Evolutionary conservation across 1,140 invertebrate genomes (phyloP).

Genomic region (Conus betulinus): DNA sequence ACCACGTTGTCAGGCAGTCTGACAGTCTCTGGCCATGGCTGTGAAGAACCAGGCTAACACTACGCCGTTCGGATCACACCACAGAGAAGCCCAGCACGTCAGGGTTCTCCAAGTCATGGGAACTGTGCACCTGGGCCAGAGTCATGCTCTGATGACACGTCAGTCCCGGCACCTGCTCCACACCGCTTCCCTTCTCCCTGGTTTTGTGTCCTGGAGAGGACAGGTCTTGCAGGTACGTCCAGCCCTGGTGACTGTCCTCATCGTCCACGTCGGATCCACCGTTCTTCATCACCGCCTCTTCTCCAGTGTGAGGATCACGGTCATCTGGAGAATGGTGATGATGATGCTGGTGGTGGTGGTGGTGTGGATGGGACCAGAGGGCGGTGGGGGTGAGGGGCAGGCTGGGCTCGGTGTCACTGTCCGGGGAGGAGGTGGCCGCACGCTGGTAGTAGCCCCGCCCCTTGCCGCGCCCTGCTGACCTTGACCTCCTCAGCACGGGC

Average conservation of each 20-base stretch:
- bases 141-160: slow-evolving; percentile 41
- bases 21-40: too few species aligned
- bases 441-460: slow-evolving; percentile 1
- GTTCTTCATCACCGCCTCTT: not conserved
- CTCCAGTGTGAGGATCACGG: not conserved
- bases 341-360: not conserved
- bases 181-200: not conserved
- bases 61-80: slow-evolving; percentile 28
- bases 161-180: slow-evolving; percentile 2
- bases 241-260: slow-evolving; percentile 46
- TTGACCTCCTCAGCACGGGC: not conserved
- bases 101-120: slow-evolving; percentile 29
- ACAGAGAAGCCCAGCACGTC: slow-evolving; percentile 51
- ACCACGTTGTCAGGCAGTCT: too few species aligned
- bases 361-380: slow-evolving; percentile 9
- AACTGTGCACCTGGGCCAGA: slow-evolving; percentile 34
- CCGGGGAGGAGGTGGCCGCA: slow-evolving; percentile 25
- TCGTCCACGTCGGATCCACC: slow-evolving; percentile 34
- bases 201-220: not conserved
- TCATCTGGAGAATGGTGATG: not conserved
- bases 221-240: slow-evolving; percentile 49
- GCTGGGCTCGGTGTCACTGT: slow-evolving; percentile 21
- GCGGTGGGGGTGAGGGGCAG: slow-evolving; percentile 16
- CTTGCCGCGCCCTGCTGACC: not conserved
- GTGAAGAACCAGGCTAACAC: too few species aligned